Evolutionary conservation across 2,113 vertebrate species (phyloP).

Genomic region (Malurus cyaneus): DNA sequence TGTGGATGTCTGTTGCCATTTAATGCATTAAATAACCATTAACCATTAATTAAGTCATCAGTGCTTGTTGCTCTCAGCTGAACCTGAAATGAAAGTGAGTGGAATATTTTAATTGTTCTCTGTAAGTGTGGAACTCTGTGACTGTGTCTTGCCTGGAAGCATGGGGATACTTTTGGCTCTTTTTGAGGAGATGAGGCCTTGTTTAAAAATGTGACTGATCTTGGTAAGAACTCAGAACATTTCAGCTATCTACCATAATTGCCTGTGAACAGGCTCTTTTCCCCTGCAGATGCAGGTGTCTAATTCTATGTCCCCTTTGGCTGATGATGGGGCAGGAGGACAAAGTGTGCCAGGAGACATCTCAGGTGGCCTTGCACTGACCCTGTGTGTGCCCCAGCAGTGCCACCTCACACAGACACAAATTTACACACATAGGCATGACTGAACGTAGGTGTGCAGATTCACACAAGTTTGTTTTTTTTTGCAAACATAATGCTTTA

Average conservation of each 20-base stretch:
- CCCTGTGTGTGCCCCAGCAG: neutral
- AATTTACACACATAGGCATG: rapidly evolving
- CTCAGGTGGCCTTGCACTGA: neutral
- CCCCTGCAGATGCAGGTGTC: neutral
- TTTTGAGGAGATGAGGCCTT: neutral
- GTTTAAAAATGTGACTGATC: neutral
- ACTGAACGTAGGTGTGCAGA: neutral
- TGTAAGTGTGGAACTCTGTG: neutral
- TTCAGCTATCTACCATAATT: neutral
- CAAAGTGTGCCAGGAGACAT: neutral
- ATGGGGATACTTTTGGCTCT: neutral
- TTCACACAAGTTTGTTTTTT: neutral
- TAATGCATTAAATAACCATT: neutral
- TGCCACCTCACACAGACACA: neutral
- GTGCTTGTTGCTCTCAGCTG: neutral
- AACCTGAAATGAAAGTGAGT: neutral
- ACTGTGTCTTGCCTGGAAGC: neutral
- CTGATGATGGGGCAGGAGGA: neutral
- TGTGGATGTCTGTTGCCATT: neutral
- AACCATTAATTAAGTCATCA: neutral
- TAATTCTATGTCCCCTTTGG: neutral
- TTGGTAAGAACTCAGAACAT: neutral
- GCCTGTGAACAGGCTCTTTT: neutral
- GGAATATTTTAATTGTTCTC: neutral
- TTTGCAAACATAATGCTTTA: neutral